Base-by-base conservation (phyloP, 2,113 vertebrate genomes). In the Herpailurus yagouaroundi region DNA sequence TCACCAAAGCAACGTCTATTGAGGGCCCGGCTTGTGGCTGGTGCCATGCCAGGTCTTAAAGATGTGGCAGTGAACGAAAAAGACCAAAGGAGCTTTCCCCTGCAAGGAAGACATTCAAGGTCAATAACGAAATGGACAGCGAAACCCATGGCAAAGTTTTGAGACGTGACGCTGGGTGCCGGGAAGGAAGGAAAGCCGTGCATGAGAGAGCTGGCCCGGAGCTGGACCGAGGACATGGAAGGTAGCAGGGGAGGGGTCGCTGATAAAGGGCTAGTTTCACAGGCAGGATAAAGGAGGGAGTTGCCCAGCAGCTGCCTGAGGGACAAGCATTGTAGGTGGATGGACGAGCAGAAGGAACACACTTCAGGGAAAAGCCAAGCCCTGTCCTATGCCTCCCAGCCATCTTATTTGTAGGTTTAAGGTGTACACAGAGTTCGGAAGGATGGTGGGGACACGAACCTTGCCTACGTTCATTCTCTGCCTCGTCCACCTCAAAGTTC, bases 1-100 rank as follows among this genome's bases (percentile, higher is more conserved):
- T 66, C 10, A 2, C 7, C 48, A 18, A 82, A 4, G 31, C 29
- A 6, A 2, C 0, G 1, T 4, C 5, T 41, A 4, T 0, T 4
- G 23, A 89, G 36, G 18, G 1, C 41, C 63, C 31, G 18, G 73
- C 31, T 36, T 71, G 23, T 52, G 45, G n/a, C 64, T 36, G 45
- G 8, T 10, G 50, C 33, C 25, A 8, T 27, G 38, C 13, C 16
- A 27, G 87, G 29, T 31, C 41, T 7, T 41, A 21, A 55, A 52
- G 27, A 64, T 1, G 71, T 1, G 7, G 21, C 33, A 5, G 14
- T 23, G 11, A 45, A n/a, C 21, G 36, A 45, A 27, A 50, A 41
- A 10, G 4, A 21, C 45, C 57, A 60, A 29, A 69, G 33, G 38
- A 29, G 5, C 9, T 52, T 63, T 41, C 31, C 77, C 31, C 12